Percentiles rank a stretch among this genome's conserved stretches.
phyloP scores from a whole-genome alignment of 2,113 vertebrate genomes.

The Acrocephalus kingi region DNA sequence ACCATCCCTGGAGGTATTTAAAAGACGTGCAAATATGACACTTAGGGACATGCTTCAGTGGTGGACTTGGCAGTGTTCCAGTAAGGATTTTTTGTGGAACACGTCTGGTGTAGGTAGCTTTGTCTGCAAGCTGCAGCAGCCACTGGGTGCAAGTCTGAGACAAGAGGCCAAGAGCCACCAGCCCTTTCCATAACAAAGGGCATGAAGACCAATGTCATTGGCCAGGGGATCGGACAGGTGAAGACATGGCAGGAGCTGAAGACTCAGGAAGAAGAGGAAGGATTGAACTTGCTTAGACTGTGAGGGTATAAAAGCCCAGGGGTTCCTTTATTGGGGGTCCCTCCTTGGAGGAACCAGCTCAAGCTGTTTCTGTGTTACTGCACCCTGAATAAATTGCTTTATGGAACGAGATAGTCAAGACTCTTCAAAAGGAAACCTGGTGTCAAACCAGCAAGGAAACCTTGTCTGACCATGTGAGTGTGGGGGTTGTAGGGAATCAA shows the following conservation, averaged over 20 bases:
- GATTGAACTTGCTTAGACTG: not conserved
- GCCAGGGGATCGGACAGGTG: too few relatives aligned
- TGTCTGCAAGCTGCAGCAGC: not conserved
- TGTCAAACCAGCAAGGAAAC: not conserved
- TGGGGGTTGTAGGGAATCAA: too few relatives aligned
- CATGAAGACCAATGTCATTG: not conserved
- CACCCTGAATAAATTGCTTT: not conserved
- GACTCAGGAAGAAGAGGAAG: not conserved
- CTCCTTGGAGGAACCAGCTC: not conserved
- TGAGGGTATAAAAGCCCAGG: not conserved
- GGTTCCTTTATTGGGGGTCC: rapidly evolving
- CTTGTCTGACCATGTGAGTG: not conserved
- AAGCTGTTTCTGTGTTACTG: not conserved
- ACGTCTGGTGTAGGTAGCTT: not conserved
- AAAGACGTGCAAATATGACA: rapidly evolving
- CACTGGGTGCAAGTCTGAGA: not conserved
- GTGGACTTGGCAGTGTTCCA: not conserved
- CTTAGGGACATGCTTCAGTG: not conserved
- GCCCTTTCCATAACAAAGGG: not conserved
- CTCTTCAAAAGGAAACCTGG: not conserved
- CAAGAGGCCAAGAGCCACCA: not conserved
- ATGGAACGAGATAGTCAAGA: rapidly evolving
- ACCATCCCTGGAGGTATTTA: not conserved
- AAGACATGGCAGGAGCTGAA: not conserved
- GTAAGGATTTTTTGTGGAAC: not conserved